Evolutionary conservation across 2,888 invertebrate genomes (phyloP).

Genomic region (Brenthis hecate): DNA sequence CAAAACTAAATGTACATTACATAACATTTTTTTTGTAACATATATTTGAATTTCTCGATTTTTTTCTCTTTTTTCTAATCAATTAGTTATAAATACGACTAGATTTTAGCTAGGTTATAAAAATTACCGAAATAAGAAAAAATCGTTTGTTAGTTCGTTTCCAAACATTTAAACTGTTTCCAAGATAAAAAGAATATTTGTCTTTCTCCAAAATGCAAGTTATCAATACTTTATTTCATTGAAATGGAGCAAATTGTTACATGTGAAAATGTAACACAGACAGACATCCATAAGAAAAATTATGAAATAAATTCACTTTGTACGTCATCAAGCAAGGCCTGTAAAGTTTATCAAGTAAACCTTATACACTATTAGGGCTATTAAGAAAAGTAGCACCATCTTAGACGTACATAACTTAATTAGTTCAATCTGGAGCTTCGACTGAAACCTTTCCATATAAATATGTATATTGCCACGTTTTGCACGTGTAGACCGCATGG

Average conservation of each 20-base stretch:
- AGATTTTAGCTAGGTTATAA: not conserved
- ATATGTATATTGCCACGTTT: constrained; percentile 14
- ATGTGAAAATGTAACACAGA: too few species aligned
- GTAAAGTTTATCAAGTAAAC: constrained; percentile 4
- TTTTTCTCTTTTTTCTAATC: too few species aligned
- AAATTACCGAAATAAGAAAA: not conserved
- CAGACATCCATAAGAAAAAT: too few species aligned
- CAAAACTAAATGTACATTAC: not conserved
- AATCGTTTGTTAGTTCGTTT: not conserved
- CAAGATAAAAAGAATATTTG: too few species aligned
- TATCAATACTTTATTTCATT: not conserved
- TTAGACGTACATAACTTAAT: constrained; percentile 33
- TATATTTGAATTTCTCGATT: too few species aligned
- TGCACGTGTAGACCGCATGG: constrained; percentile 12
- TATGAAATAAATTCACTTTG: not conserved
- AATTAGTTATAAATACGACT: too few species aligned
- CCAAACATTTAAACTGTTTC: not conserved
- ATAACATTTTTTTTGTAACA: too few species aligned
- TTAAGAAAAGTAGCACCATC: constrained; percentile 27
- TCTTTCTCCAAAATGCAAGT: too few species aligned
- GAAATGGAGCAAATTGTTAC: too few species aligned
- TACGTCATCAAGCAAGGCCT: not conserved
- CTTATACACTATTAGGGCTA: constrained; percentile 22
- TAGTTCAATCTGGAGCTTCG: constrained; percentile 29
- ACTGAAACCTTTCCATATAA: constrained; percentile 33